Percentiles rank a stretch among this genome's conserved stretches.
These are phyloP conservation scores for Thelaira solivaga DNA, from an alignment of 2,888 invertebrate species.

Conservation along the genomic window DNA sequence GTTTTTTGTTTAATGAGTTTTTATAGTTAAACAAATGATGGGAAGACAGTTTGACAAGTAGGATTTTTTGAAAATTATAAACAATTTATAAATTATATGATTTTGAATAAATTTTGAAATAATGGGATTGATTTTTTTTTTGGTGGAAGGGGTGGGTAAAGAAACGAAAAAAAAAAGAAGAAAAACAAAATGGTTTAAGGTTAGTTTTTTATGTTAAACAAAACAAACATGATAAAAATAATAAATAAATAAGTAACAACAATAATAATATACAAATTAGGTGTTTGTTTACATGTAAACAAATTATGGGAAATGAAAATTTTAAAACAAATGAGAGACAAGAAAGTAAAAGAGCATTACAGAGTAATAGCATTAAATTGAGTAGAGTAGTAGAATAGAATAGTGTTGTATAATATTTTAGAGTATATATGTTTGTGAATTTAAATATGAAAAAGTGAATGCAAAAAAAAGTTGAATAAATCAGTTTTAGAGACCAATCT, in stretches of 20 bases:
- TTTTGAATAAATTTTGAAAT: conserved; percentile 40
- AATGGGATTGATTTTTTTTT: conserved; percentile 13
- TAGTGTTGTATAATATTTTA: background rate
- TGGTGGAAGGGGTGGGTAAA: conserved; percentile 21
- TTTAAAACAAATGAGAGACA: no score
- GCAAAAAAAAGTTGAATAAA: no score
- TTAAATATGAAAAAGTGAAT: no score
- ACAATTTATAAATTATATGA: conserved; percentile 47
- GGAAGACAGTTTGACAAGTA: conserved; percentile 35
- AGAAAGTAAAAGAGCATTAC: conserved; percentile 1
- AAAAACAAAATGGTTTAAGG: conserved; percentile 58
- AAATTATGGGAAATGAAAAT: conserved; percentile 17
- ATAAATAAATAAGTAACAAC: no score
- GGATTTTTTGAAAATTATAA: conserved; percentile 35
- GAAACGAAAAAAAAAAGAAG: conserved; percentile 58
- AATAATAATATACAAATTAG: conserved; percentile 33
- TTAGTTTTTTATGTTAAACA: conserved; percentile 60
- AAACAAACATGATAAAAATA: conserved; percentile 57
- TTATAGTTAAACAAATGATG: conserved; percentile 28
- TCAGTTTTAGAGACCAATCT: no score
- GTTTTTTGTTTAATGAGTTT: conserved; percentile 27
- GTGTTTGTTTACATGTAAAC: conserved; percentile 12
- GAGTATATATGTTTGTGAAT: background rate
- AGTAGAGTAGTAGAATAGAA: background rate
- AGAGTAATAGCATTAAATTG: background rate